phyloP scores from a whole-genome alignment of 1,140 invertebrate genomes.

The roundworm (Caenorhabditis elegans) region WBcel235 BX284605.5:6347001-6347500 shows the following conservation, averaged over 20 bases:
- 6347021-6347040: background rate
- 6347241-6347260: background rate
- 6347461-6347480: background rate
- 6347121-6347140: slow-evolving; percentile 25
- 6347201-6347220: slow-evolving; percentile 18
- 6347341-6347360: slow-evolving; percentile 3
- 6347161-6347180: slow-evolving; percentile 33
- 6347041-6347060: slow-evolving; percentile 9
- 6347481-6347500: slow-evolving; percentile 22
- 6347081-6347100: slow-evolving; percentile 2
- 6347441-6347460: background rate
- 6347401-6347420: background rate
- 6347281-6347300: background rate
- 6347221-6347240: slow-evolving; percentile 12
- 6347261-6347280: background rate
- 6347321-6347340: background rate
- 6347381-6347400: slow-evolving; percentile 21
- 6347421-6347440: background rate
- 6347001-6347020: background rate
- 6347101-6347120: slow-evolving; percentile 14
- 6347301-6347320: background rate
- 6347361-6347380: slow-evolving; percentile 4
- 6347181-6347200: slow-evolving; percentile 13
- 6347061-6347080: slow-evolving; percentile 12
- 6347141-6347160: background rate